Evolutionary conservation across 2,797 vertebrate species (phyloP), one percentile per base, ranked within the genome.

Genomic region (Botia almorhae): DNA sequence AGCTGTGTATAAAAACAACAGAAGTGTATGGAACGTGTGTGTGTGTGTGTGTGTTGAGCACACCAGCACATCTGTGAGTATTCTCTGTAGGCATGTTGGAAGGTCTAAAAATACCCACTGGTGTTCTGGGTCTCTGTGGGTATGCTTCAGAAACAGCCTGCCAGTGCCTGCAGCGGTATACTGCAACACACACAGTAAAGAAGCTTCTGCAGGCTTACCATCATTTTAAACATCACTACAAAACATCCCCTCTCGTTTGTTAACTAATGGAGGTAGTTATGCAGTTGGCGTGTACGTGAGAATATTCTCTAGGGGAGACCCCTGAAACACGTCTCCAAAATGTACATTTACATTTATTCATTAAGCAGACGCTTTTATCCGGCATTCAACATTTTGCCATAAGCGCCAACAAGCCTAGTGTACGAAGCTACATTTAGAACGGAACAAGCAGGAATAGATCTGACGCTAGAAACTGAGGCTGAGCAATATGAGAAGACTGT

Each of bases 41-140:
- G 43, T 68, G 77, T 60, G 36, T 39, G 36, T 39, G 36, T 46
- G 43, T 68, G 77, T 60, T 64, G 61, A 55, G 69, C 14, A 16
- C 33, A 56, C 60, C 46, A 48, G 67, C 68, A 82, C 74, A 82
- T 82, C 81, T 82, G 69, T 56, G 61, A 78, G 39, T 50, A 68
- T 29, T 82, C 81, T 74, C 81, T 17, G 46, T 69, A 69, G 81
- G 64, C 81, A 74, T 21, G 71, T 68, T 72, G 76, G 69, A 78
- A 71, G 16, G 69, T 78, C 75, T 82, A 82, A 82, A 82, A 82
- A 82, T 82, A 82, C 75, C 69, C 76, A 78, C 69, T 65, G 75
- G 81, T 78, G 74, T 72, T 72, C 81, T 65, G 69, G 69, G 69
- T 80, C 69, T 80, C 78, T 21, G 21, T 43, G 43, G 60, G 64